Evolutionary conservation across 2,113 vertebrate genomes (phyloP).

Genomic region (Petaurus breviceps): DNA sequence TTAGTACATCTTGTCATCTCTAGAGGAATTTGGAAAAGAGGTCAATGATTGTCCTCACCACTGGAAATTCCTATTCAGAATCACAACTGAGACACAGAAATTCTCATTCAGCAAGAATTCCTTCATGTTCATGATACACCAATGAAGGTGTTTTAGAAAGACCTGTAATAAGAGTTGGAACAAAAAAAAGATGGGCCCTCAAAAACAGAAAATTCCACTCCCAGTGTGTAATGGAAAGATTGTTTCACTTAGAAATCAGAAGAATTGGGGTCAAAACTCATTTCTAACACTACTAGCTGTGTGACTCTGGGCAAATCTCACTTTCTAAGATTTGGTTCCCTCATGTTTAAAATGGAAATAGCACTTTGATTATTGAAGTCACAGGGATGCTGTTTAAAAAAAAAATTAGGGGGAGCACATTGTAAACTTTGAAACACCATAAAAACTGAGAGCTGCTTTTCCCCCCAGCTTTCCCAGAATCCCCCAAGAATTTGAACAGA

Average conservation of each 20-base stretch:
- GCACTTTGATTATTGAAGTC: neutral
- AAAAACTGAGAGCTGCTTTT: neutral
- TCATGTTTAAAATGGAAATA: neutral
- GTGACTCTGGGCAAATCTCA: neutral
- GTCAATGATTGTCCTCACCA: accelerated
- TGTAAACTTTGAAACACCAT: neutral
- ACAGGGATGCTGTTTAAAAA: neutral
- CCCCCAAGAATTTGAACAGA: neutral
- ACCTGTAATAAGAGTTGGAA: neutral
- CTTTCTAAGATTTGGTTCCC: neutral
- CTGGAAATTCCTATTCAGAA: neutral
- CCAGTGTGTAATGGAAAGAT: neutral
- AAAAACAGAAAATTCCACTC: constrained; percentile 58
- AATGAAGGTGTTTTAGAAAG: neutral
- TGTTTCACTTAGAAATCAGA: neutral
- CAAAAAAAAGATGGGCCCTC: neutral
- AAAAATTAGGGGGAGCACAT: neutral
- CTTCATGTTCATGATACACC: neutral
- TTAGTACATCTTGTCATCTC: neutral
- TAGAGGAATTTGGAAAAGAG: neutral
- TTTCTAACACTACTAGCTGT: neutral
- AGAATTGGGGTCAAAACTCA: neutral
- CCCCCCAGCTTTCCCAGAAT: neutral
- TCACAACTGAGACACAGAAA: neutral
- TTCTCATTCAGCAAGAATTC: neutral